A percentile compares a stretch with the other conserved stretches of the same genome.
These are phyloP conservation scores for Pasiphila rectangulata DNA, from an alignment of 2,888 invertebrate genomes.

Conservation along the genomic window DNA sequence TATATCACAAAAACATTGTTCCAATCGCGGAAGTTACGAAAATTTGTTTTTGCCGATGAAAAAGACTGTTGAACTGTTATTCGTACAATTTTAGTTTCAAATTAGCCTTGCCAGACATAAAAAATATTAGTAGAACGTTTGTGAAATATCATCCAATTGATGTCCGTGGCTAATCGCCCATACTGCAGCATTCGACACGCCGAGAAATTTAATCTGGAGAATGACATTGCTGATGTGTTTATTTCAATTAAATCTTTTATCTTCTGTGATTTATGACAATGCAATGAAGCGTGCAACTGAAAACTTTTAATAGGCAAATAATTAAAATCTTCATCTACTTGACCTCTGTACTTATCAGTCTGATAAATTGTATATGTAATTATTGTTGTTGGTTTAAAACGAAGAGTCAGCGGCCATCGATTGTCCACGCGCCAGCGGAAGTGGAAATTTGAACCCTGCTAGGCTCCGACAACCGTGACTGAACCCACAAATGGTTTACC, in stretches of 20 bases:
- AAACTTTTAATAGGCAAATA: constrained; percentile 29
- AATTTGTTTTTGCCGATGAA: constrained; percentile 46
- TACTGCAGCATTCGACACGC: constrained; percentile 67
- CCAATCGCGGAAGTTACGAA: constrained; percentile 66
- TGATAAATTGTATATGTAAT: constrained; percentile 49
- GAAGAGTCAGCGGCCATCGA: constrained; percentile 69
- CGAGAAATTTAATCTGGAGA: constrained; percentile 68
- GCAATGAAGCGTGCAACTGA: constrained; percentile 23
- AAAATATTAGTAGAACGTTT: constrained; percentile 35
- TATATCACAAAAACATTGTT: constrained; percentile 54
- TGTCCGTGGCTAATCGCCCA: constrained; percentile 62
- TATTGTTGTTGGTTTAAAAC: constrained; percentile 67
- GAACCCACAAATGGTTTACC: constrained; percentile 66
- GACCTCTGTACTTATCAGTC: constrained; percentile 16
- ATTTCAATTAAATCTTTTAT: constrained; percentile 72
- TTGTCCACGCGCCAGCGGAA: constrained; percentile 72
- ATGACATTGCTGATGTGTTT: constrained; percentile 64
- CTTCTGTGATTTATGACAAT: constrained; percentile 64
- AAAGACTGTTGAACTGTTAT: constrained; percentile 41
- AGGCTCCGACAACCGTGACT: constrained; percentile 69
- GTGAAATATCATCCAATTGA: constrained; percentile 52
- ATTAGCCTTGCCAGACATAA: constrained; percentile 19
- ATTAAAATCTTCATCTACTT: constrained; percentile 37
- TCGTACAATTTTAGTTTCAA: constrained; percentile 22
- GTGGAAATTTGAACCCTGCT: constrained; percentile 72